Percentiles rank a stretch among this genome's conserved stretches.
Evolutionary conservation across 2,797 vertebrate species (phyloP).

Genomic region (Falco novaeseelandiae): DNA sequence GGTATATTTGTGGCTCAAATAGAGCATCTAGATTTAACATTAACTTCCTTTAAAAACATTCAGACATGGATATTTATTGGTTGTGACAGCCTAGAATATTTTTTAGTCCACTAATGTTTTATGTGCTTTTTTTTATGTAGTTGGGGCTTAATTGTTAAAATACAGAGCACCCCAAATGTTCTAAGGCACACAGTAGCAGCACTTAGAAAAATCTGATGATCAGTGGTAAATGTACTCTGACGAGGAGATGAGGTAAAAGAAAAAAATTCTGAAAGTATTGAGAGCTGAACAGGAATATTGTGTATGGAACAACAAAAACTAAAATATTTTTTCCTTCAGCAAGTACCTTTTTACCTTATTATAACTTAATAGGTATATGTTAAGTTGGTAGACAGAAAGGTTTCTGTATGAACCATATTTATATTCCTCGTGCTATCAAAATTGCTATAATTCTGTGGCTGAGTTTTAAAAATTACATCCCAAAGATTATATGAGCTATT

Average conservation of each 20-base stretch:
- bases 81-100: constrained; percentile 5
- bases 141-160: background rate
- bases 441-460: constrained; percentile 14
- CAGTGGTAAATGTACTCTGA: background rate
- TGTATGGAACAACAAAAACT: background rate
- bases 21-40: constrained; percentile 3
- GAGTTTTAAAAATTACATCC: constrained; percentile 13
- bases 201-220: background rate
- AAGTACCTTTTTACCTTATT: constrained; percentile 4
- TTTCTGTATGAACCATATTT: background rate
- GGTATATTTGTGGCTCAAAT: background rate
- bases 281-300: background rate
- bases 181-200: background rate
- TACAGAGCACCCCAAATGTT: background rate
- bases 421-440: constrained; percentile 23
- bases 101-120: background rate
- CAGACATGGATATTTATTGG: constrained; percentile 17
- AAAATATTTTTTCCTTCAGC: background rate
- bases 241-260: background rate
- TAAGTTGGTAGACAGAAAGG: constrained; percentile 3
- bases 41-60: constrained; percentile 31
- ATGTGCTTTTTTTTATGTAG: background rate
- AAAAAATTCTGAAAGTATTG: background rate
- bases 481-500: background rate
- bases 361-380: background rate